Evolutionary conservation across 2,797 vertebrate species (phyloP), one percentile per base, ranked within the genome.

Genomic region (Diglossa cyanea): DNA sequence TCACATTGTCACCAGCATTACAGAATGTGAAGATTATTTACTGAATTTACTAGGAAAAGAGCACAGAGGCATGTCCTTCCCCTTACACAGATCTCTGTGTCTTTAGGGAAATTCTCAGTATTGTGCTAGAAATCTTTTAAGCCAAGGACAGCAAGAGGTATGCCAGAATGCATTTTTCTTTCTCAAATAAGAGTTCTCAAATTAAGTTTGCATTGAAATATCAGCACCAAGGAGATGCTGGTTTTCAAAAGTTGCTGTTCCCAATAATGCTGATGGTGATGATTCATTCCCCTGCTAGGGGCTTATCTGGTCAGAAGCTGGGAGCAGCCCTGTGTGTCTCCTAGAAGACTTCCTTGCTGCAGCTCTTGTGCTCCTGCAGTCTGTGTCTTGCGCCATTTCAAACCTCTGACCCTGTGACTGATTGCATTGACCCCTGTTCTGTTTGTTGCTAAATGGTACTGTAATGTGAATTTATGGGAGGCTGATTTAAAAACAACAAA

Each of bases 381-480:
- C 30, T 6, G 2, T 23, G 19, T 54, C 45, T 37, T 51, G 31
- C 45, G 37, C 55, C 8, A 40, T 19, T 86, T 67, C 39, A 48
- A 7, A 57, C 72, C 25, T 71, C 39, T 65, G 33, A 81, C 40
- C 40, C 26, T 74, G 48, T 60, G 53, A 75, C 20, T 48, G 73
- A 62, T 77, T 74, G 9, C 68, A 15, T 53, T 79, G 68, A 80
- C 57, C 60, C 12, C 35, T 70, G 25, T 28, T 79, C 28, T 75
- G 7, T 33, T 44, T 37, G 33, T 50, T 26, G 17, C 14, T 90
- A 79, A 85, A 72, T 55, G 44, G 5, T 28, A 44, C 30, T 25
- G 28, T 74, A 86, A 83, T 44, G 26, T 87, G 61, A 80, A 90
- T 74, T 88, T 74, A 86, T 63, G 33, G 20, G 45, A 89, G 39